Base-by-base conservation (phyloP, 2,888 invertebrate genomes). In the Philereme transversata region DNA sequence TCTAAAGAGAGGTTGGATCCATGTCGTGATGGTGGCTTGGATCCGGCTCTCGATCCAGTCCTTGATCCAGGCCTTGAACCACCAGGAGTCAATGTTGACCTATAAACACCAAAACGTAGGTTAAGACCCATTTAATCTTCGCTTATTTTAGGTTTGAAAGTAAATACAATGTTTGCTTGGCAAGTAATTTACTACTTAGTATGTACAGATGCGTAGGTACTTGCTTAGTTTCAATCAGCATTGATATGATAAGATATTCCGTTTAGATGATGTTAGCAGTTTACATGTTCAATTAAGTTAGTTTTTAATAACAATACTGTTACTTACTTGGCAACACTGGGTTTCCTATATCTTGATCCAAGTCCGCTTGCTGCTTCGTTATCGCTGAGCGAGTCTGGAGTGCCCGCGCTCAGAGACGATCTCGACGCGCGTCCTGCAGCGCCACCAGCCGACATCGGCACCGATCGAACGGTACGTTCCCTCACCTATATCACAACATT, bases 21-120 rank as follows among this genome's bases (percentile, higher is more conserved):
- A 81, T 98, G 97, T 74, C 98, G 95, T 72, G 98, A 98, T 33
- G 98, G 97, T 68, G 98, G 98, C 86, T 98, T 97, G 66, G 97
- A 97, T 64, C 97, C 97, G 64, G 96, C 94, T 72, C 98, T 94
- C 70, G 97, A 97, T 40, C 96, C 96, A 48, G 97, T 96, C 75
- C 97, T 94, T 62, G 97, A 97, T 62, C 96, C 95, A 47, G 98
- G 97, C 80, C 98, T 94, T 55, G 96, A 96, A 54, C 96, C 96
- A 77, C 96, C 96, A 63, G 97, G 96, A 50, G 97, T 97, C 68
- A 96, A 83, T 36, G 95, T 95, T 51, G 95, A 95, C 79, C 96
- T 94, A 74, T 84, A 62, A 58, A 49, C 22, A 57, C 52, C 45
- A 43, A 36, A 36, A 6, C 8, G 5, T 46, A 48, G 35, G 8